Evolutionary conservation across 2,113 vertebrate species (phyloP).

Genomic region (Alexandromys fortis): DNA sequence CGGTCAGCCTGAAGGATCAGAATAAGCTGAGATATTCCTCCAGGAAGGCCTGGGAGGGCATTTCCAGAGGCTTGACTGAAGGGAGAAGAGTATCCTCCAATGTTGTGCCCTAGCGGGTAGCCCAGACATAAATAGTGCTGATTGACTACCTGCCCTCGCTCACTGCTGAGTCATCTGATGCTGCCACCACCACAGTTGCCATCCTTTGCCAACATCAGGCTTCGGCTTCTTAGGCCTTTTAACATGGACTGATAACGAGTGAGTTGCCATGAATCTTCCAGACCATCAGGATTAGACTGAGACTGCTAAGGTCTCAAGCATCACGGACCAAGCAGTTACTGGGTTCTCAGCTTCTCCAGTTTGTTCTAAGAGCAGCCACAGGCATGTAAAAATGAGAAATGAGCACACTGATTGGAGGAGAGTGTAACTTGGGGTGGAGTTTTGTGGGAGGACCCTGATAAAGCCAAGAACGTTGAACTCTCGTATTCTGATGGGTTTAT

Average conservation of each 20-base stretch:
- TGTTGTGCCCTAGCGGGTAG: background rate
- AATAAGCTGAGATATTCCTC: background rate
- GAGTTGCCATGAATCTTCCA: background rate
- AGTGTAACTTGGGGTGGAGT: background rate
- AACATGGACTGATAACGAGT: background rate
- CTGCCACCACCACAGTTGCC: background rate
- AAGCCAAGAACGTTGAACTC: background rate
- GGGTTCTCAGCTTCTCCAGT: background rate
- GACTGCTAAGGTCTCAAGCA: background rate
- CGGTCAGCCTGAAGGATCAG: background rate
- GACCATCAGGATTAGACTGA: background rate
- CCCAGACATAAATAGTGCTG: background rate
- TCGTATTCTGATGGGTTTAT: background rate
- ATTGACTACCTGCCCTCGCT: too few species aligned
- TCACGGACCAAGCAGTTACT: background rate
- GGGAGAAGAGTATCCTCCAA: background rate
- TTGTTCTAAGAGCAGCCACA: background rate
- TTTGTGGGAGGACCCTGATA: background rate
- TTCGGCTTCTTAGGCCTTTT: background rate
- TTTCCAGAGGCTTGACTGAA: background rate
- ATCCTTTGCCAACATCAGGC: background rate
- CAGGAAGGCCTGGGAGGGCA: background rate
- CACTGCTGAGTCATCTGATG: background rate
- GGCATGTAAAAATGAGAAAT: background rate
- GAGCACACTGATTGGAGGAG: background rate